Conservation (phyloP, 2,888 invertebrate species). For the Eustalomyia histrio region DNA sequence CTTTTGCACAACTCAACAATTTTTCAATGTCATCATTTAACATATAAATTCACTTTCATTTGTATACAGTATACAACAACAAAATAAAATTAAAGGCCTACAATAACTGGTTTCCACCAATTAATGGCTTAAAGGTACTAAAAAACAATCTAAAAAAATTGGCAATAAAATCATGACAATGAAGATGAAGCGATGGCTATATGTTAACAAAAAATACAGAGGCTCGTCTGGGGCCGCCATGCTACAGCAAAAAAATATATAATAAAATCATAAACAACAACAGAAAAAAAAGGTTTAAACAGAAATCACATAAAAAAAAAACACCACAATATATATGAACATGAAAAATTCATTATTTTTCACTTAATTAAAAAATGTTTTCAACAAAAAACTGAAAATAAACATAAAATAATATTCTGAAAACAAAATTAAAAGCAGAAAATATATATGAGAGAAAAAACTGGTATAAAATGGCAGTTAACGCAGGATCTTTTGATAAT, state of each 20-base stretch:
- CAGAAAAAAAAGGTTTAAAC: conserved; percentile 28
- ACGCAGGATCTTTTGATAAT: too few relatives aligned
- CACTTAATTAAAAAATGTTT: conserved; percentile 74
- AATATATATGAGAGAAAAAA: conserved; percentile 4
- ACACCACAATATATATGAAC: conserved; percentile 38
- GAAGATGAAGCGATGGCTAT: conserved; percentile 29
- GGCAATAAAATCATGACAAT: conserved; percentile 56
- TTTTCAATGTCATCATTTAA: conserved; percentile 65
- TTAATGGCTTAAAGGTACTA: conserved; percentile 63
- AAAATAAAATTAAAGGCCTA: conserved; percentile 48
- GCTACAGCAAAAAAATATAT: conserved; percentile 11
- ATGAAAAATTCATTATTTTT: conserved; percentile 72
- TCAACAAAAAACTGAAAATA: conserved; percentile 48
- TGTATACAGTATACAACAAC: conserved; percentile 39
- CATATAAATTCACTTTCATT: conserved; percentile 70
- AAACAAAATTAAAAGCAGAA: conserved; percentile 32
- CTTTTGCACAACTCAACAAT: conserved; percentile 42
- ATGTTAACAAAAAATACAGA: conserved; percentile 36
- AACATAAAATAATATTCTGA: conserved; percentile 9
- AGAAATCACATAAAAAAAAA: conserved; percentile 10
- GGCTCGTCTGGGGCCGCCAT: conserved; percentile 25
- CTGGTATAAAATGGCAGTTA: background rate
- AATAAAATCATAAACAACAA: conserved; percentile 42
- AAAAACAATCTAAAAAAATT: conserved; percentile 56
- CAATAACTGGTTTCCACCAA: conserved; percentile 62